Evolutionary conservation across 2,113 vertebrate species (phyloP).

Genomic region (Plestiodon gilberti): DNA sequence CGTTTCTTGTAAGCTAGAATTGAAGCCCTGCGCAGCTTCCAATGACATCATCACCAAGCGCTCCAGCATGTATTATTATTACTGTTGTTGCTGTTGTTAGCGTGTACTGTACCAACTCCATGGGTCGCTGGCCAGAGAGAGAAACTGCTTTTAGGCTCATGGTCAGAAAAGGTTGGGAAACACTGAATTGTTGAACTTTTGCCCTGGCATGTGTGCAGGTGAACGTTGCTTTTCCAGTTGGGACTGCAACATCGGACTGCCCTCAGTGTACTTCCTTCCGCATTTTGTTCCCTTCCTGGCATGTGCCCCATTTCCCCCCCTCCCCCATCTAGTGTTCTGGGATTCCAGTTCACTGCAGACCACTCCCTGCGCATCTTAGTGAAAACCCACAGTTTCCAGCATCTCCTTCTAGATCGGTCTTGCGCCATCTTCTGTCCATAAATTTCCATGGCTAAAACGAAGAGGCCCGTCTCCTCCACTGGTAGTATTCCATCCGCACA

Average conservation of each 20-base stretch:
- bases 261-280: neutral
- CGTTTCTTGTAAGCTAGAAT: no score
- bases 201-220: neutral
- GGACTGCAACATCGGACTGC: neutral
- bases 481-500: neutral
- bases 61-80: no score
- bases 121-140: no score
- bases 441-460: neutral
- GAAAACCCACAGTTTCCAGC: neutral
- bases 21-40: no score
- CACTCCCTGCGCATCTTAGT: neutral
- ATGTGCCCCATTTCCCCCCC: no score
- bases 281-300: neutral
- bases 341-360: neutral
- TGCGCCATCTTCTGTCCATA: neutral
- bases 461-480: neutral
- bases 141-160: no score
- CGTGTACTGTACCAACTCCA: no score
- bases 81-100: no score
- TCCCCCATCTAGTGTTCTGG: neutral
- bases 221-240: slow-evolving; percentile 39
- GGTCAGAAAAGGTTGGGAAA: no score
- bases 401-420: neutral
- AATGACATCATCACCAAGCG: no score
- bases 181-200: no score